Conservation (phyloP, 2,797 vertebrate species). For the Pseudomugil gertrudae region DNA sequence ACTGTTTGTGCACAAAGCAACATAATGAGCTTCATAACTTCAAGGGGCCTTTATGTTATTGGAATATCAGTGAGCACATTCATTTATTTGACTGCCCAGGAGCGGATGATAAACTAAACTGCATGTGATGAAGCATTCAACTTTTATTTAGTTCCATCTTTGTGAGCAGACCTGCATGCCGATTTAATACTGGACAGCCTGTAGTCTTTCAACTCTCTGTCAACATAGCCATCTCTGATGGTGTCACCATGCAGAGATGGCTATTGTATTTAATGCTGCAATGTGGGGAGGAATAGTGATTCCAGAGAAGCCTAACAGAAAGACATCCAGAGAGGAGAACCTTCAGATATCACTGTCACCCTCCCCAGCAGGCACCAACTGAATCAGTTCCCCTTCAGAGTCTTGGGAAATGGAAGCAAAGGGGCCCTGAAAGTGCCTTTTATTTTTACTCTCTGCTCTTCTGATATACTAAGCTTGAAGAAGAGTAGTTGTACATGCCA, state of each 20-base stretch:
- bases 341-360: constrained; percentile 66
- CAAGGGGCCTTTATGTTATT: constrained; percentile 49
- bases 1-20: constrained; percentile 41
- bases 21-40: constrained; percentile 61
- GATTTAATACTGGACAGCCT: constrained; percentile 15
- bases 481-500: constrained; percentile 28
- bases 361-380: constrained; percentile 50
- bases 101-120: constrained; percentile 14
- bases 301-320: constrained; percentile 38
- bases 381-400: constrained; percentile 62
- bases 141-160: constrained; percentile 29
- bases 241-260: constrained; percentile 25
- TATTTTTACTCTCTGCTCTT: not conserved
- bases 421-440: constrained; percentile 44
- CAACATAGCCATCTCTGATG: constrained; percentile 33
- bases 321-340: constrained; percentile 51
- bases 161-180: constrained; percentile 12
- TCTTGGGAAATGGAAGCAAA: constrained; percentile 55
- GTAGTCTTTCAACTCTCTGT: constrained; percentile 29
- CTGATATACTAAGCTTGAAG: constrained; percentile 34
- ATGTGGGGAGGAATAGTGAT: constrained; percentile 21
- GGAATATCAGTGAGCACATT: constrained; percentile 53
- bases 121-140: constrained; percentile 31
- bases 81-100: constrained; percentile 31
- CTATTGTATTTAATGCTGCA: constrained; percentile 13